These are phyloP conservation scores for Watsonalla binaria DNA, from an alignment of 2,888 invertebrate species.

Conservation along the genomic window DNA sequence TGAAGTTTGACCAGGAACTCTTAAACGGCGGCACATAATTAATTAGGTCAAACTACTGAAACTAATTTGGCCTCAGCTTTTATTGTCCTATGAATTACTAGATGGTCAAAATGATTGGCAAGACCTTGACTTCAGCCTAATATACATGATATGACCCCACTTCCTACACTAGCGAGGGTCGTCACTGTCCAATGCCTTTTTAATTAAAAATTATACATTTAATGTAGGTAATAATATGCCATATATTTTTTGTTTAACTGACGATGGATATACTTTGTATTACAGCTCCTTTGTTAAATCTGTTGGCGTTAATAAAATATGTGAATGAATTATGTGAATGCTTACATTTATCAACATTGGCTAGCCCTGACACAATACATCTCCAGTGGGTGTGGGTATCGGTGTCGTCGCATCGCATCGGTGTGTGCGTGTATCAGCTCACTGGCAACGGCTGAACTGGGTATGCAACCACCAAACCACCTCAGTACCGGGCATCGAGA, in stretches of 20 bases:
- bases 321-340: slow-evolving; percentile 4
- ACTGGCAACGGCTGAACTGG: slow-evolving; percentile 19
- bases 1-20: not conserved
- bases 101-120: slow-evolving; percentile 69
- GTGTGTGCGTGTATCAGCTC: slow-evolving; percentile 42
- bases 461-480: slow-evolving; percentile 31
- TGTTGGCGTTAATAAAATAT: too few species aligned
- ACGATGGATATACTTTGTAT: too few species aligned
- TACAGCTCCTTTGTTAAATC: too few species aligned
- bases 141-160: slow-evolving; percentile 71
- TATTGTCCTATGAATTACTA: slow-evolving; percentile 68
- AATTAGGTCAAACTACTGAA: slow-evolving; percentile 44
- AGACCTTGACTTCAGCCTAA: slow-evolving; percentile 71
- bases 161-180: slow-evolving; percentile 67
- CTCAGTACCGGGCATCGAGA: slow-evolving; percentile 67
- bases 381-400: slow-evolving; percentile 38
- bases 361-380: slow-evolving; percentile 58
- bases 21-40: slow-evolving; percentile 21
- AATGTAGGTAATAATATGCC: too few species aligned
- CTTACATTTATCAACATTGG: slow-evolving; percentile 36
- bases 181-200: slow-evolving; percentile 53
- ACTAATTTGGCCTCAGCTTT: slow-evolving; percentile 57
- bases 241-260: too few species aligned
- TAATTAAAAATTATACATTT: slow-evolving; percentile 26
- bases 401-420: slow-evolving; percentile 31